Evolutionary conservation across 2,113 vertebrate genomes (phyloP).

Genomic region (Alethe castanea): DNA sequence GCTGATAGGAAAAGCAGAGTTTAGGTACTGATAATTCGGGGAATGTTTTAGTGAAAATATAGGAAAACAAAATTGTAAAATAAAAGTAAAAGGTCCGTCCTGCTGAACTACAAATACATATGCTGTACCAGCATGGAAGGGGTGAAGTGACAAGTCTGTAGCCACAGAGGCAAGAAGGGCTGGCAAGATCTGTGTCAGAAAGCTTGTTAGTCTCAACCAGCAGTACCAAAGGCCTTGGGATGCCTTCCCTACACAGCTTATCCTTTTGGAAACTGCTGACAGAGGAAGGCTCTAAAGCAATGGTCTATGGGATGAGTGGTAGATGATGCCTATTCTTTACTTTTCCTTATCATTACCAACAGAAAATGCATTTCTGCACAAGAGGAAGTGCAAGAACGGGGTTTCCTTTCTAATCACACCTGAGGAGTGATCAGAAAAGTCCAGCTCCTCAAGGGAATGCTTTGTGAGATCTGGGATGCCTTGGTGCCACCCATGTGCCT

Average conservation of each 20-base stretch:
- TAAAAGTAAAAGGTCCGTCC: neutral
- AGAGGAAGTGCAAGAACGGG: neutral
- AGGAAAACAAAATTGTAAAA: neutral
- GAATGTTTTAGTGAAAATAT: neutral
- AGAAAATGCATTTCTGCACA: neutral
- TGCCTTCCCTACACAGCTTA: neutral
- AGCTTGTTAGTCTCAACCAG: neutral
- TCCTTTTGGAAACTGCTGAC: neutral
- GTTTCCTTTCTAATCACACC: neutral
- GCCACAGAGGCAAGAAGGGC: neutral
- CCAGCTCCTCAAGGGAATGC: rapidly evolving
- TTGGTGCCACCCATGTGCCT: rapidly evolving
- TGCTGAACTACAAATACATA: neutral
- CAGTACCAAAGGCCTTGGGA: neutral
- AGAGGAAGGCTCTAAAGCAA: neutral
- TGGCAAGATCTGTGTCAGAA: neutral
- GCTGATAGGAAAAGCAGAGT: neutral
- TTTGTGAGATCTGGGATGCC: neutral
- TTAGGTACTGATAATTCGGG: rapidly evolving
- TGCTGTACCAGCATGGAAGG: neutral
- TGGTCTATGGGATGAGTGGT: rapidly evolving
- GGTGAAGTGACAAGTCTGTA: neutral
- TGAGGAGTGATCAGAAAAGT: neutral
- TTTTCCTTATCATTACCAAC: neutral
- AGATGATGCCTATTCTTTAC: neutral